Evolutionary conservation across 2,888 invertebrate species (phyloP).

Genomic region (Caenorhabditis sp.): DNA sequence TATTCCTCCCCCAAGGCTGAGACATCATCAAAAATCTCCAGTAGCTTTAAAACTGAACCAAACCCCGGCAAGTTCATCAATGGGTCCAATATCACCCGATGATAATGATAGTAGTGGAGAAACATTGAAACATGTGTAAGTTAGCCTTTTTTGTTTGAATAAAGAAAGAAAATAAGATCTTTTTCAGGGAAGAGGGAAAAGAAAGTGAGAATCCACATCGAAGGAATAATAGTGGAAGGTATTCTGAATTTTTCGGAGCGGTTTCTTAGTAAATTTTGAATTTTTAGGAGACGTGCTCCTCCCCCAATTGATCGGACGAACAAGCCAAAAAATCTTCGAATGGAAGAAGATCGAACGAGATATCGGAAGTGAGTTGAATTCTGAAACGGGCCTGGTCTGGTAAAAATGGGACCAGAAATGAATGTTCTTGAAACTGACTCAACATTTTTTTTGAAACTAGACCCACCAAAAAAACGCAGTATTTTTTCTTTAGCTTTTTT

Average conservation of each 20-base stretch:
- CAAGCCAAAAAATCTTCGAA: conserved; percentile 27
- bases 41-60: conserved; percentile 11
- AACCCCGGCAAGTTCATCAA: conserved; percentile 24
- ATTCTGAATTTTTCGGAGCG: conserved; percentile 6
- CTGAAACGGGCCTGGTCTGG: no score
- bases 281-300: conserved; percentile 20
- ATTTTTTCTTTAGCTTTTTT: neutral
- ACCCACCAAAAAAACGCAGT: neutral
- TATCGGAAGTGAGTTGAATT: neutral
- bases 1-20: conserved; percentile 22
- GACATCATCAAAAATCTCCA: neutral
- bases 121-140: conserved; percentile 16
- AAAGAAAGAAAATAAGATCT: no score
- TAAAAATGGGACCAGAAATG: no score
- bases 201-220: neutral
- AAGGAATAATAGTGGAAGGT: conserved; percentile 18
- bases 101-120: conserved; percentile 34
- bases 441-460: no score
- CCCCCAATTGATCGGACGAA: conserved; percentile 38
- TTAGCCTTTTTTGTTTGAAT: no score
- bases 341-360: conserved; percentile 15
- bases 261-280: neutral
- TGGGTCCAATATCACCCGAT: conserved; percentile 15
- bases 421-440: no score
- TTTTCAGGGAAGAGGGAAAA: conserved; percentile 10